These are phyloP conservation scores for Canis aureus DNA, from an alignment of 2,113 vertebrate species.

Conservation along the genomic window DNA sequence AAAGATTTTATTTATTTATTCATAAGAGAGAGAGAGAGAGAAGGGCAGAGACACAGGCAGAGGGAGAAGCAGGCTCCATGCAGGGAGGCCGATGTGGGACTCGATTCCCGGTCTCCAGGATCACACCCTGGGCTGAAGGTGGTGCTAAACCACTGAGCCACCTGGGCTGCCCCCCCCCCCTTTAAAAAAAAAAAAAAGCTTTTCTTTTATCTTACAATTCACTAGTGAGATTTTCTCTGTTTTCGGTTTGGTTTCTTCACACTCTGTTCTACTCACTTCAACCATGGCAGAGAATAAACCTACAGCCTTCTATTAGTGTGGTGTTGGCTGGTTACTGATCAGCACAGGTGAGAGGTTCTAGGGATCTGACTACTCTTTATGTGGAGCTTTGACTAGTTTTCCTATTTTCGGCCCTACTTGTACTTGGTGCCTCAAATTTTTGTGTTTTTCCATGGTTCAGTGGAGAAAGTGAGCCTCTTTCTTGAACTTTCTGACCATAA, in stretches of 20 bases:
- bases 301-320: background rate
- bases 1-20: too few relatives aligned
- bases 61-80: too few relatives aligned
- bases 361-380: background rate
- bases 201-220: background rate
- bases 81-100: too few relatives aligned
- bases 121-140: too few relatives aligned
- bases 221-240: background rate
- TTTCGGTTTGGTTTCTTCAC: background rate
- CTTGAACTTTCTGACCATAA: background rate
- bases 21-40: too few relatives aligned
- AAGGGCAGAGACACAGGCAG: too few relatives aligned
- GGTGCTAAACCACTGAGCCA: too few relatives aligned
- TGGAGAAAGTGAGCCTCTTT: background rate
- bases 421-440: background rate
- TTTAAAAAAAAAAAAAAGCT: too few relatives aligned
- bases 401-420: background rate
- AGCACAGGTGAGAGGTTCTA: background rate
- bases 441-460: slow-evolving; percentile 4
- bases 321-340: background rate
- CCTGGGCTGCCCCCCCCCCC: too few relatives aligned
- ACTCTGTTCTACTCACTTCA: background rate
- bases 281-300: background rate
- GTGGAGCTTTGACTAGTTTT: background rate
- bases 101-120: too few relatives aligned